phyloP scores from a whole-genome alignment of 2,113 vertebrate genomes.

The Bubo bubo region DNA sequence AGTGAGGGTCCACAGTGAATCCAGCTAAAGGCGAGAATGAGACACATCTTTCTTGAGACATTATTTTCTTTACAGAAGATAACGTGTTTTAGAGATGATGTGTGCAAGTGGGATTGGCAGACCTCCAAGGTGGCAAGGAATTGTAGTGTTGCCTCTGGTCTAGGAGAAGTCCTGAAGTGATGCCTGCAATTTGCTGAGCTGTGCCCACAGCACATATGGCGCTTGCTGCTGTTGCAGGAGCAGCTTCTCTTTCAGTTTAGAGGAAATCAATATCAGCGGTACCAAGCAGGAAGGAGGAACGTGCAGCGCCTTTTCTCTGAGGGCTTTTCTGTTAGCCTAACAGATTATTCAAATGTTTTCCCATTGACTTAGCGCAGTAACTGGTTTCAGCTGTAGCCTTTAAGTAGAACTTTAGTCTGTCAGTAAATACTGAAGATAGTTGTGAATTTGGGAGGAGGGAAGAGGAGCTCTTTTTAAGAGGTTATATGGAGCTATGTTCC shows the following conservation, averaged over 20 bases:
- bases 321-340: neutral
- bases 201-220: rapidly evolving
- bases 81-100: neutral
- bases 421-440: neutral
- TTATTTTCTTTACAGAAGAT: neutral
- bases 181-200: neutral
- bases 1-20: neutral
- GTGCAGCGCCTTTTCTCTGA: neutral
- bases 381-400: neutral
- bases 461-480: neutral
- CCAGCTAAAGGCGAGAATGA: neutral
- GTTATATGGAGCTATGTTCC: neutral
- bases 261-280: neutral
- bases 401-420: neutral
- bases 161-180: neutral
- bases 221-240: neutral
- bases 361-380: neutral
- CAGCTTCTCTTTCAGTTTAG: neutral
- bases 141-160: neutral
- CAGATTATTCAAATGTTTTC: neutral
- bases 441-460: neutral
- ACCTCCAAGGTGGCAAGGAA: neutral
- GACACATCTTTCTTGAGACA: neutral
- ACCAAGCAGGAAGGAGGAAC: neutral
- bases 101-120: neutral